Evolutionary conservation across 2,113 vertebrate species (phyloP).

Genomic region (Myxocyprinus asiaticus): DNA sequence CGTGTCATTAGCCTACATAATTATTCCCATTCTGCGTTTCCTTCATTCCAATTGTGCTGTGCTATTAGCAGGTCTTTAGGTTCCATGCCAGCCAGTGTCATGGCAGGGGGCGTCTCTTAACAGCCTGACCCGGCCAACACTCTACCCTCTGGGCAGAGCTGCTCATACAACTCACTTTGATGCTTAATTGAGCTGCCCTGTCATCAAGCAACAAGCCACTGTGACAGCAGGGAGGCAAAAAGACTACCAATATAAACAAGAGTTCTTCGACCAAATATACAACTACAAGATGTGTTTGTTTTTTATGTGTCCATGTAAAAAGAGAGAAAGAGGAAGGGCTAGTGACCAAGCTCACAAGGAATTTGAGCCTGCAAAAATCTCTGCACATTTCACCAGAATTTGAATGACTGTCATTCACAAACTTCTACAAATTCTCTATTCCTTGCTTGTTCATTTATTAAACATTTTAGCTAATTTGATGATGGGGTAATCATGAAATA

Average conservation of each 20-base stretch:
- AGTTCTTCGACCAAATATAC: not conserved
- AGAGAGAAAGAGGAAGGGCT: too few relatives aligned
- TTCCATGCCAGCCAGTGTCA: not conserved
- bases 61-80: not conserved
- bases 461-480: too few relatives aligned
- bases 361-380: too few relatives aligned
- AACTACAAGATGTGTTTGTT: too few relatives aligned
- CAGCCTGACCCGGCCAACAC: not conserved
- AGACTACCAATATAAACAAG: constrained; percentile 1
- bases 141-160: constrained; percentile 2
- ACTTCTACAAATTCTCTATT: too few relatives aligned
- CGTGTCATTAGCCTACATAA: constrained; percentile 24
- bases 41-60: not conserved
- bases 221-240: constrained; percentile 16
- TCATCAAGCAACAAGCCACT: not conserved
- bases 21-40: constrained; percentile 17
- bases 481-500: too few relatives aligned
- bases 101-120: constrained; percentile 1
- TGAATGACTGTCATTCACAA: too few relatives aligned
- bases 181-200: constrained; percentile 1
- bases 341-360: too few relatives aligned
- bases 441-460: too few relatives aligned
- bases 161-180: constrained; percentile 13
- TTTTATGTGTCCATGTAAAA: too few relatives aligned
- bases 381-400: too few relatives aligned